Percentiles rank a stretch among this genome's conserved stretches.
Conservation (phyloP, 2,113 vertebrate species). For the Raja brachyura region DNA sequence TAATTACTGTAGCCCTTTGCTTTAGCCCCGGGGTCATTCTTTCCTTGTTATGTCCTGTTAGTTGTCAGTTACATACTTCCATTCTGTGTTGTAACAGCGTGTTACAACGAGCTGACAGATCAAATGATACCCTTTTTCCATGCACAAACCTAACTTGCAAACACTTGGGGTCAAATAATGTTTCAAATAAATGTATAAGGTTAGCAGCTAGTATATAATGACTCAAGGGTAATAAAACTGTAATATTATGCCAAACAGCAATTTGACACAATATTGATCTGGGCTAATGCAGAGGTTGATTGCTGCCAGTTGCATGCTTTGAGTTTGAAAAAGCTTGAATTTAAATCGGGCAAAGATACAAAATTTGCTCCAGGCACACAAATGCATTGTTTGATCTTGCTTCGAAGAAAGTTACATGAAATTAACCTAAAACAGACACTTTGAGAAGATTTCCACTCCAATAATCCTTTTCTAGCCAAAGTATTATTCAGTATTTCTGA, state of each 20-base stretch:
- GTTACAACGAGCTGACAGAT: neutral
- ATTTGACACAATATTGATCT: neutral
- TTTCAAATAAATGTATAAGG: neutral
- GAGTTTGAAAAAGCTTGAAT: neutral
- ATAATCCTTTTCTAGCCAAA: neutral
- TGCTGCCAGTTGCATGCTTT: neutral
- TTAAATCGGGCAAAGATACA: neutral
- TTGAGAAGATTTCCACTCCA: neutral
- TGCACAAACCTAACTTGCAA: neutral
- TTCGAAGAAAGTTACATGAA: neutral
- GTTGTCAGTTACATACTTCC: neutral
- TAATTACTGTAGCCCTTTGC: constrained; percentile 4
- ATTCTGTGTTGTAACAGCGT: neutral
- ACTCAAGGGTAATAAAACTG: neutral
- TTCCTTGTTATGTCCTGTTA: constrained; percentile 21
- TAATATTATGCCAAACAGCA: neutral
- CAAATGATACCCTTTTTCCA: neutral
- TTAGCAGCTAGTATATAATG: constrained; percentile 3
- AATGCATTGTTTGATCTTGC: neutral
- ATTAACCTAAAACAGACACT: neutral
- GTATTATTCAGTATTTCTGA: neutral
- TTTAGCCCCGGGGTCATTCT: neutral
- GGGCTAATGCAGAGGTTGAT: neutral
- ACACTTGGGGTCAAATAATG: neutral
- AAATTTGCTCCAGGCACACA: neutral